phyloP scores from a whole-genome alignment of 1,140 invertebrate species.

The Pseudomyrmex sp. region DNA sequence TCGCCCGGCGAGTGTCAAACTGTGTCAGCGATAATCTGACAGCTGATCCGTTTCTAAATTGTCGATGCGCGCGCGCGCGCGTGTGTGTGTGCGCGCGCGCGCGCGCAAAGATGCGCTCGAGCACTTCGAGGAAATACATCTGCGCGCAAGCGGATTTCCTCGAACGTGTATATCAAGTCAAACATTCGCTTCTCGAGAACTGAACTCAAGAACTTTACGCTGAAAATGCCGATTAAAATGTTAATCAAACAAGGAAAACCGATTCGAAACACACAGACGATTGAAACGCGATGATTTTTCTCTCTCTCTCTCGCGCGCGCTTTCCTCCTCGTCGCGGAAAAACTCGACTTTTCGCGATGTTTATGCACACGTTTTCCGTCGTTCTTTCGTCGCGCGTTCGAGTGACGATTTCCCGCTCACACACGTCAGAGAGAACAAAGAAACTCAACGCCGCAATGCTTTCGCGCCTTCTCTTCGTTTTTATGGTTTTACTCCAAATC shows the following conservation, averaged over 20 bases:
- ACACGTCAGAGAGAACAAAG: conserved; percentile 66
- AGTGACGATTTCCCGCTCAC: not conserved
- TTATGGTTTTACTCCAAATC: conserved; percentile 74
- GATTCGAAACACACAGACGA: not conserved
- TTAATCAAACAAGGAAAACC: conserved; percentile 9
- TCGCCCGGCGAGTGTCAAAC: too few species aligned
- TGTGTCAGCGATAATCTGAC: too few species aligned
- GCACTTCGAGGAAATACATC: too few species aligned
- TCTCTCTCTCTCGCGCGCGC: not conserved
- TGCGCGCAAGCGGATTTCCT: not conserved
- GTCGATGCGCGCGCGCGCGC: too few species aligned
- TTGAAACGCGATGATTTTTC: not conserved
- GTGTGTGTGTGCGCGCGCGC: too few species aligned
- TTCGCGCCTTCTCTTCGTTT: conserved; percentile 56
- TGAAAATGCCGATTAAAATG: too few species aligned
- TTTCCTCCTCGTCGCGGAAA: not conserved
- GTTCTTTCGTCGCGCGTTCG: not conserved
- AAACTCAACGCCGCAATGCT: conserved; percentile 69
- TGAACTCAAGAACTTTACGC: too few species aligned
- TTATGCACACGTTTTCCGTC: not conserved
- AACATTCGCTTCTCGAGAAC: too few species aligned
- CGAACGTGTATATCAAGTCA: not conserved
- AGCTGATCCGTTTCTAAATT: too few species aligned
- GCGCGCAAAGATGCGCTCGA: too few species aligned
- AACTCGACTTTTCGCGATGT: conserved; percentile 13